A percentile compares a stretch with the other conserved stretches of the same genome.
phyloP scores from a whole-genome alignment of 2,888 invertebrate genomes.

The Argyresthia albistria region DNA sequence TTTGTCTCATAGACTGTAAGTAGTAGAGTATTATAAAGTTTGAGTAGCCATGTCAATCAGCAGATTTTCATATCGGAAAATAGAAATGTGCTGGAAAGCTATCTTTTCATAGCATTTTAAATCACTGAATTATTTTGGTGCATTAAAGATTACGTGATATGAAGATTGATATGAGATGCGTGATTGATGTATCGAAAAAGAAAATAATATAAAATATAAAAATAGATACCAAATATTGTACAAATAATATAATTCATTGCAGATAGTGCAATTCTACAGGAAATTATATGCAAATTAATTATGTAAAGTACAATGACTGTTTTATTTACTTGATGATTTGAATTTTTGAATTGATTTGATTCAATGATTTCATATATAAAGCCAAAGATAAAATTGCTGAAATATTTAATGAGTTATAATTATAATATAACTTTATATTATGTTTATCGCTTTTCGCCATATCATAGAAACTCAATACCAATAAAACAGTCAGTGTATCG shows the following conservation, averaged over 20 bases:
- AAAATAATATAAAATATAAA: neutral
- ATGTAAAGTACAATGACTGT: neutral
- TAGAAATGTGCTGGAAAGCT: neutral
- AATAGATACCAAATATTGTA: constrained; percentile 19
- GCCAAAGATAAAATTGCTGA: too few species aligned
- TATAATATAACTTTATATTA: too few species aligned
- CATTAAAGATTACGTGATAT: neutral
- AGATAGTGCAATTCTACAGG: neutral
- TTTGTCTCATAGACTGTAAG: constrained; percentile 6
- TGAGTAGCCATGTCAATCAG: neutral
- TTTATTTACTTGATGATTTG: neutral
- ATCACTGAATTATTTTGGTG: neutral
- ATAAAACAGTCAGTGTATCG: constrained; percentile 14
- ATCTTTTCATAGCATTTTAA: neutral
- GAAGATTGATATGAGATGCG: constrained; percentile 24
- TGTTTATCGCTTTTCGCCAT: too few species aligned
- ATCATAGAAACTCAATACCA: too few species aligned
- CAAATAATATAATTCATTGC: constrained; percentile 13
- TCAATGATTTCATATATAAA: neutral
- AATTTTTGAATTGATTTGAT: constrained; percentile 10
- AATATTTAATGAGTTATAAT: neutral
- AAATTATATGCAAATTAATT: neutral
- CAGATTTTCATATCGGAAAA: neutral
- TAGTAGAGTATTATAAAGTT: neutral
- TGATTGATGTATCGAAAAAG: constrained; percentile 30